These are phyloP conservation scores for Fulmarus glacialis DNA, from an alignment of 2,113 vertebrate species.

Conservation along the genomic window DNA sequence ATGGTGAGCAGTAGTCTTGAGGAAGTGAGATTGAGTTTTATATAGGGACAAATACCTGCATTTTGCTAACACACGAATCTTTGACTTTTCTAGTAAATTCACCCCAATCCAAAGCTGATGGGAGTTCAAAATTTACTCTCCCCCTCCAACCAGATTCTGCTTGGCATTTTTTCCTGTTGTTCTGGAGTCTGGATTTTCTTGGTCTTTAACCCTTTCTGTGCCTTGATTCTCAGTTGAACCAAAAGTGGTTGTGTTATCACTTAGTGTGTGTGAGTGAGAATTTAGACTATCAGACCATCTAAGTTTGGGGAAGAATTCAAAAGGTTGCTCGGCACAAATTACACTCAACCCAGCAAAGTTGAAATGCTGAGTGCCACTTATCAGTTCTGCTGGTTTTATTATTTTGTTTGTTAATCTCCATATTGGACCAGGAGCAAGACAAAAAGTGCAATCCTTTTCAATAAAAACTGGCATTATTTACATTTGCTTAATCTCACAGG, in stretches of 20 bases:
- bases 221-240: not conserved
- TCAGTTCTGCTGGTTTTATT: not conserved
- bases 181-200: not conserved
- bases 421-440: not conserved
- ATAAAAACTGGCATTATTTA: conserved; percentile 29
- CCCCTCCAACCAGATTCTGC: not conserved
- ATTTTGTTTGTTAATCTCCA: not conserved
- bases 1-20: not conserved
- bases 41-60: not conserved
- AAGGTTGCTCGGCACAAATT: not conserved
- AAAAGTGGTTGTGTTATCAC: not conserved
- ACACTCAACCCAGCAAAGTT: not conserved
- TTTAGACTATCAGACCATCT: not conserved
- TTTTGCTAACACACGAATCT: not conserved
- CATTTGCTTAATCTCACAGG: not conserved
- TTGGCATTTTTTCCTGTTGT: not conserved
- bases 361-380: not conserved
- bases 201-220: not conserved
- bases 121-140: not conserved
- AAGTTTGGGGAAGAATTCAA: not conserved
- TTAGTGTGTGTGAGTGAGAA: not conserved
- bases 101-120: not conserved
- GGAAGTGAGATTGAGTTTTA: not conserved
- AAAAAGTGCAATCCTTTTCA: not conserved
- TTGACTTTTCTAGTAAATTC: not conserved